phyloP scores from a whole-genome alignment of 2,113 vertebrate species.

The Rana temporaria region DNA sequence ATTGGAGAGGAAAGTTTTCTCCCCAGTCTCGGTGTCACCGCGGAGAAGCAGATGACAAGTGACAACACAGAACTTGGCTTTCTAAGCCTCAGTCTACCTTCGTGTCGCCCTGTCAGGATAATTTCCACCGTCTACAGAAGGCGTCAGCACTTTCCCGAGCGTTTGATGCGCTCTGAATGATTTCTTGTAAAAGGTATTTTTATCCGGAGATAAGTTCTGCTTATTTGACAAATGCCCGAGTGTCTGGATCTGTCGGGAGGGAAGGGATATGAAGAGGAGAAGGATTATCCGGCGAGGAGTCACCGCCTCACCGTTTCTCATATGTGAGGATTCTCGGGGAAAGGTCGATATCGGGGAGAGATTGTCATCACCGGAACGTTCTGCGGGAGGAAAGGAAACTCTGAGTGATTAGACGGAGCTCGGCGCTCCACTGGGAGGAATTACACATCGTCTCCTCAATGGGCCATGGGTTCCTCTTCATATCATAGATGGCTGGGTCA shows the following conservation, averaged over 20 bases:
- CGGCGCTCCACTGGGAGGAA: no score
- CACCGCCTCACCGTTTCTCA: neutral
- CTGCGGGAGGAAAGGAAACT: no score
- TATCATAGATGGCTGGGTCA: no score
- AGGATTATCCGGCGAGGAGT: neutral
- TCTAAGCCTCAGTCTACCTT: neutral
- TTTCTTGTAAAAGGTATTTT: neutral
- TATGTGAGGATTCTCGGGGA: neutral
- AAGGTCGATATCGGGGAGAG: neutral
- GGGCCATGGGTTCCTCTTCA: no score
- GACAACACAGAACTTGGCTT: slow-evolving; percentile 5
- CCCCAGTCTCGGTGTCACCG: neutral
- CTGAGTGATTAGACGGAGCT: no score
- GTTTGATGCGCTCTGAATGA: slow-evolving; percentile 21
- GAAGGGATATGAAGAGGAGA: no score
- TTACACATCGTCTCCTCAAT: no score
- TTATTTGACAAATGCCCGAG: slow-evolving; percentile 5
- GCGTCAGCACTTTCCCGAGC: neutral
- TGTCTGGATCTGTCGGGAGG: neutral
- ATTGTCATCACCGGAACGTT: no score
- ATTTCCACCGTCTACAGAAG: neutral
- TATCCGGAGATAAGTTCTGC: neutral
- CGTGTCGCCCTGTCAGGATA: neutral
- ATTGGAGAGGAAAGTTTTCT: neutral
- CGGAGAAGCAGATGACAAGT: slow-evolving; percentile 24